Evolutionary conservation across 2,797 vertebrate genomes (phyloP).

Genomic region (Gambelia wislizenii): DNA sequence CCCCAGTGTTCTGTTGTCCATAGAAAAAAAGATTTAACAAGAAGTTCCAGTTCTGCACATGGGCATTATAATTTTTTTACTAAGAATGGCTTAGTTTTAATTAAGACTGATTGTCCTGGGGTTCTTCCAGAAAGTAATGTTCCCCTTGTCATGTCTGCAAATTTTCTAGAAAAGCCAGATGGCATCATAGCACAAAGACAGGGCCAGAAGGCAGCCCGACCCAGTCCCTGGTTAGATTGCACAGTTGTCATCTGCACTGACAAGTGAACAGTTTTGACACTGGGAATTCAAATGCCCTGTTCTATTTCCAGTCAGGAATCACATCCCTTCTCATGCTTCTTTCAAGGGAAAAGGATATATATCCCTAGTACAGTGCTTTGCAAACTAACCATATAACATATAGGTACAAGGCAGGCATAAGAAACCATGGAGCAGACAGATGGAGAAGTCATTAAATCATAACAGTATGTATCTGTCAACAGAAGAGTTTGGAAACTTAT

Average conservation of each 20-base stretch:
- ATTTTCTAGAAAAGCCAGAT: constrained; percentile 14
- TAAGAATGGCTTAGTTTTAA: constrained; percentile 7
- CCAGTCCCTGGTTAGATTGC: background rate
- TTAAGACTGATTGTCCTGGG: background rate
- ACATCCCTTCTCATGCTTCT: background rate
- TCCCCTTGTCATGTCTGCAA: constrained; percentile 8
- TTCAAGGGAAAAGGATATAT: background rate
- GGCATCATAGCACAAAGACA: constrained; percentile 5
- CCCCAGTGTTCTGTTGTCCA: background rate
- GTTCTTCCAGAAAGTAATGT: background rate
- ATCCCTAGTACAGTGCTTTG: background rate
- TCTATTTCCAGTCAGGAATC: background rate
- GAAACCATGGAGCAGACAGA: background rate
- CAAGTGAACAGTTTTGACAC: background rate
- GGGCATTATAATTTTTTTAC: background rate
- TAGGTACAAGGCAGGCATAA: background rate
- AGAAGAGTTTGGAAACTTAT: no score
- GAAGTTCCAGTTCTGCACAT: background rate
- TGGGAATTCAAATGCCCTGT: background rate
- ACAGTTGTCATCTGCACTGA: constrained; percentile 11
- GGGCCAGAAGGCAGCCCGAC: background rate
- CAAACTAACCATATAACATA: background rate
- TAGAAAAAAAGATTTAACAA: background rate
- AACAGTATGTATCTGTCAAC: background rate
- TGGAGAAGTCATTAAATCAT: background rate